Evolutionary conservation across 2,888 invertebrate species (phyloP), one percentile per base, ranked within the genome.

Genomic region (Tinea trinotella): DNA sequence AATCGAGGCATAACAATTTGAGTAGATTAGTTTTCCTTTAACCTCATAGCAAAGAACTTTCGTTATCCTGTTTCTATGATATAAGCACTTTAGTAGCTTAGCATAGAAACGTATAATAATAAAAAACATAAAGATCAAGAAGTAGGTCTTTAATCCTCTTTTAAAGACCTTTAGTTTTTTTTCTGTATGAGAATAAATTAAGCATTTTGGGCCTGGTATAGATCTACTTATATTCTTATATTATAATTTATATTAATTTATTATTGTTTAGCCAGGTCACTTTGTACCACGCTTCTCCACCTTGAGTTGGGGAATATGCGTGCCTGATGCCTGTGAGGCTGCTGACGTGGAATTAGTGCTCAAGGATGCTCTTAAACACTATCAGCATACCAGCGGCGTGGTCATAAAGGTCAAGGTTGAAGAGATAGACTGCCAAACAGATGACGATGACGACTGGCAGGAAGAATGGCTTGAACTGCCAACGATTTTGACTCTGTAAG

Each of bases 261-360:
- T 15, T 52, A 4, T 78, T 65, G 80, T 85, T 79, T 76, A 92
- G 92, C 90, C 91, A 65, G 90, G 89, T 71, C 91, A 92, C 78
- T 91, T 92, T 73, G 87, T 90, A 69, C 92, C 92, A 54, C 89
- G 89, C 64, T 92, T 91, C 74, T 90, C 91, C 18, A 89, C 91
- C 58, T 77, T 90, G 59, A 91, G 90, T 64, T 92, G 92, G 92
- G 92, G 90, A 0, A 71, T 92, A 15, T 92, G 92, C 65, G 77
- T 92, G 50, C 92, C 92, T 1, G 84, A 89, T 2, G 87, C 88
- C 7, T 92, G 92, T 66, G 79, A 87, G 15, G 81, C 88, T 17
- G 81, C 87, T 46, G 89, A 90, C 62, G 90, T 90, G 13, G 87
- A 88, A 61, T 72, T 74, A 59, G 72, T 90, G 57, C 66, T 92